Conservation (phyloP, 1,140 invertebrate genomes). For the Diprion similis region DNA sequence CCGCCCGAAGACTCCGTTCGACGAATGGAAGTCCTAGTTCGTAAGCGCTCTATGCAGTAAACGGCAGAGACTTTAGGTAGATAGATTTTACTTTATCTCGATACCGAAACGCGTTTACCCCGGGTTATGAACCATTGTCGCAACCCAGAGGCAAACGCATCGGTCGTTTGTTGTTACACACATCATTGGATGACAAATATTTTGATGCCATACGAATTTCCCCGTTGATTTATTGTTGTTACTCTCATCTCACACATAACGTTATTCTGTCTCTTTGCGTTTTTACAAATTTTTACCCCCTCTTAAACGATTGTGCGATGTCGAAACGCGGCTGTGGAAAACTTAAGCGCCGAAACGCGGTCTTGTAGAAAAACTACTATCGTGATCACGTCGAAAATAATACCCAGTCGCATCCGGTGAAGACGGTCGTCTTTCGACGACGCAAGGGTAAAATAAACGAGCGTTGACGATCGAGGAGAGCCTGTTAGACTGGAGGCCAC, state of each 20-base stretch:
- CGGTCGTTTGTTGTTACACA: too few species aligned
- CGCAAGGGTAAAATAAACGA: neutral
- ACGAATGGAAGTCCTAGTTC: too few species aligned
- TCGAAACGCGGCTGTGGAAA: neutral
- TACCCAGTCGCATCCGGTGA: neutral
- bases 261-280: too few species aligned
- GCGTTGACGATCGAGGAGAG: neutral
- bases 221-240: too few species aligned
- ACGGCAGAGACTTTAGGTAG: slow-evolving; percentile 42
- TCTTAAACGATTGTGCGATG: neutral
- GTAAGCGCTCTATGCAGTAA: neutral
- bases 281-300: too few species aligned
- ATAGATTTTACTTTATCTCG: slow-evolving; percentile 38
- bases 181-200: too few species aligned
- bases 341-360: neutral
- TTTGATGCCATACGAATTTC: too few species aligned
- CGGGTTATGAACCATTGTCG: slow-evolving; percentile 1
- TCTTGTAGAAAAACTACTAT: neutral
- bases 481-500: slow-evolving; percentile 6
- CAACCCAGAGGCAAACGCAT: too few species aligned
- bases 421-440: neutral
- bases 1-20: too few species aligned
- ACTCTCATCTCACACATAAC: too few species aligned
- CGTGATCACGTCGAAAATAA: neutral
- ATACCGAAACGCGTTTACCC: slow-evolving; percentile 15